phyloP scores from a whole-genome alignment of 2,888 invertebrate species.

The Sinohyriopsis cumingii region DNA sequence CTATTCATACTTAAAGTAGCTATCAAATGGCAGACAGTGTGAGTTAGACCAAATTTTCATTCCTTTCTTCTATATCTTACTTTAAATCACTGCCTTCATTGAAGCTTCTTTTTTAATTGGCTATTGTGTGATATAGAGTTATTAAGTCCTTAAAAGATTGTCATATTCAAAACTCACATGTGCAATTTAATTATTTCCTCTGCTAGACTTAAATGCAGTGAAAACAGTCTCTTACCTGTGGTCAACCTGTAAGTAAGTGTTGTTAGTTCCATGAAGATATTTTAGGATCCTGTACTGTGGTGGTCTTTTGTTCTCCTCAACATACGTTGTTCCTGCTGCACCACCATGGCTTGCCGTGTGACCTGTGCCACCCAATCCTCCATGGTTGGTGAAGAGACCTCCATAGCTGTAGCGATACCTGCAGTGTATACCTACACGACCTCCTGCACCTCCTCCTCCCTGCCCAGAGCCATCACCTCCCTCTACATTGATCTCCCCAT shows the following conservation, averaged over 20 bases:
- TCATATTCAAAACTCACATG: too few relatives aligned
- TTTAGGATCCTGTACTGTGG: conserved; percentile 55
- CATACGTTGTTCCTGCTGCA: conserved; percentile 59
- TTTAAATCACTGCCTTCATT: too few relatives aligned
- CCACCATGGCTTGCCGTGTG: conserved; percentile 35
- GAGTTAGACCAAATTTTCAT: too few relatives aligned
- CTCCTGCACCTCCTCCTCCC: conserved; percentile 52
- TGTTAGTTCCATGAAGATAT: conserved; percentile 39
- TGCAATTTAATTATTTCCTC: too few relatives aligned
- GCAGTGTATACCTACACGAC: conserved; percentile 54
- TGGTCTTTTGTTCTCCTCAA: conserved; percentile 56
- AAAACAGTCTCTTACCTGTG: conserved; percentile 21
- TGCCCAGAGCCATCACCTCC: conserved; percentile 49
- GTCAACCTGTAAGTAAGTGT: conserved; percentile 54
- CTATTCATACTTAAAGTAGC: too few relatives aligned
- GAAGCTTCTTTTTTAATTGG: too few relatives aligned
- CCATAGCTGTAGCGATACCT: conserved; percentile 53
- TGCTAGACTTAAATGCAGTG: too few relatives aligned
- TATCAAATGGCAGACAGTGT: too few relatives aligned
- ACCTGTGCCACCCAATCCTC: conserved; percentile 38
- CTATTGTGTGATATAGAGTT: too few relatives aligned
- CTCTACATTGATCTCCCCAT: conserved; percentile 52
- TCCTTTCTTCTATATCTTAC: too few relatives aligned
- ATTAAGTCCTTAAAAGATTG: too few relatives aligned
- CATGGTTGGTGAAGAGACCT: conserved; percentile 48